Conservation (phyloP, 2,797 vertebrate species). For the Falco columbarius region DNA sequence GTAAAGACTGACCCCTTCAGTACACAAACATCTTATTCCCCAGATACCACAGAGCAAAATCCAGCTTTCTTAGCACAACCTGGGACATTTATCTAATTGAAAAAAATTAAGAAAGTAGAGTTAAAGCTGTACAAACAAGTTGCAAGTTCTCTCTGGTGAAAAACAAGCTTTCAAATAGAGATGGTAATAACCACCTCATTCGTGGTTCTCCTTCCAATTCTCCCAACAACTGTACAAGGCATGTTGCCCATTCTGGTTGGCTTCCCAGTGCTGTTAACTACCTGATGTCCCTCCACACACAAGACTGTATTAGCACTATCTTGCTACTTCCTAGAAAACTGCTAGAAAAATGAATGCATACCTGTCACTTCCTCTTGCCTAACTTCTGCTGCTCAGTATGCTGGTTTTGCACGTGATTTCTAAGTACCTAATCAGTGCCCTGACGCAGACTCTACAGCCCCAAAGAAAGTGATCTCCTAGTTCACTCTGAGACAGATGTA, state of each 20-base stretch:
- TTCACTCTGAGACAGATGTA: not conserved
- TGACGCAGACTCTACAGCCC: not conserved
- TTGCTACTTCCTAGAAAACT: not conserved
- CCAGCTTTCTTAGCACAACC: not conserved
- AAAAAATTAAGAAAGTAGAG: not conserved
- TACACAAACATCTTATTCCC: not conserved
- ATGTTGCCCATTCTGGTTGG: not conserved
- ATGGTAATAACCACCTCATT: not conserved
- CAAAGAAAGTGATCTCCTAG: not conserved
- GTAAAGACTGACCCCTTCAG: constrained; percentile 59
- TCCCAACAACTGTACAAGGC: not conserved
- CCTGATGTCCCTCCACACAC: not conserved
- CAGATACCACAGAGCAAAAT: not conserved
- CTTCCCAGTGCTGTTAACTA: not conserved
- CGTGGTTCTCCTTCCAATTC: not conserved
- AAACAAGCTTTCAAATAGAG: not conserved
- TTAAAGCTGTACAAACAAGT: not conserved
- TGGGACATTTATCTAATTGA: not conserved
- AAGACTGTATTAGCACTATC: not conserved
- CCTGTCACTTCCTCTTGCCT: not conserved
- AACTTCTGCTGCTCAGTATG: not conserved
- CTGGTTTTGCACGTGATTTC: not conserved
- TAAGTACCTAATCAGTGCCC: not conserved
- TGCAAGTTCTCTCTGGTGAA: not conserved
- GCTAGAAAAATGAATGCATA: not conserved